These are phyloP conservation scores for Cladorhizidae sp. DNA, from an alignment of 37 sponge, comb jelly and placozoan species.

Conservation along the genomic window DNA sequence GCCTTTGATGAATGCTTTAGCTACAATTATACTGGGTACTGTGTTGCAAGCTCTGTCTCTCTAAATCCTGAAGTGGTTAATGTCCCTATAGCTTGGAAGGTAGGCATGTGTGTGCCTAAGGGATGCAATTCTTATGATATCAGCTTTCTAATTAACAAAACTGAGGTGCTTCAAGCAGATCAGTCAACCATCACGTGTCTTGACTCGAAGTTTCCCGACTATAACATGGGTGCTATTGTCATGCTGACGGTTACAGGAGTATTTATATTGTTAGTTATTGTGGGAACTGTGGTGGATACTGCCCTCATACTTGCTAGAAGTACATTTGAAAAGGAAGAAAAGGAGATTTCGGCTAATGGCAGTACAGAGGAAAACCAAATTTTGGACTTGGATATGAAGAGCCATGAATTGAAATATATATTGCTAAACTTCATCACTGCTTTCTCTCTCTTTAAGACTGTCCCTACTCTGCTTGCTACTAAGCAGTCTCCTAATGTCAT, in stretches of 20 bases:
- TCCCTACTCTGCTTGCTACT: constrained; percentile 52
- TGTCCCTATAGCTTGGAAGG: background rate
- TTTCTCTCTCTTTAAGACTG: constrained; percentile 72
- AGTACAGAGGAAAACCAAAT: too few species aligned
- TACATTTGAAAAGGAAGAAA: background rate
- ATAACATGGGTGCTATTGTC: constrained; percentile 38
- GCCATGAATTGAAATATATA: background rate
- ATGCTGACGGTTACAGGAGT: constrained; percentile 51
- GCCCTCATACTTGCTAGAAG: too few species aligned
- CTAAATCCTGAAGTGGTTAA: background rate
- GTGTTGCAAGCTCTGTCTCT: background rate
- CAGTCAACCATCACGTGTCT: background rate
- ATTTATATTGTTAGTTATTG: constrained; percentile 14
- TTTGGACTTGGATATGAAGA: background rate
- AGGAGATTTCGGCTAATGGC: background rate
- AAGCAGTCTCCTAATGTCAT: constrained; percentile 55
- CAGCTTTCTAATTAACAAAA: background rate
- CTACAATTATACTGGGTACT: background rate
- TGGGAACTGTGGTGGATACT: constrained; percentile 19
- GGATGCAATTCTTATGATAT: background rate
- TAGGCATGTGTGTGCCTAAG: constrained; percentile 6
- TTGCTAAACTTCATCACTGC: constrained; percentile 18
- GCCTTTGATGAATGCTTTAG: background rate
- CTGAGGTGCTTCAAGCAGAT: background rate
- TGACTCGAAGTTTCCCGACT: background rate